Evolutionary conservation across 37 sponge, comb jelly and placozoan species (phyloP).

Genomic region (Oscarella lobularis): DNA sequence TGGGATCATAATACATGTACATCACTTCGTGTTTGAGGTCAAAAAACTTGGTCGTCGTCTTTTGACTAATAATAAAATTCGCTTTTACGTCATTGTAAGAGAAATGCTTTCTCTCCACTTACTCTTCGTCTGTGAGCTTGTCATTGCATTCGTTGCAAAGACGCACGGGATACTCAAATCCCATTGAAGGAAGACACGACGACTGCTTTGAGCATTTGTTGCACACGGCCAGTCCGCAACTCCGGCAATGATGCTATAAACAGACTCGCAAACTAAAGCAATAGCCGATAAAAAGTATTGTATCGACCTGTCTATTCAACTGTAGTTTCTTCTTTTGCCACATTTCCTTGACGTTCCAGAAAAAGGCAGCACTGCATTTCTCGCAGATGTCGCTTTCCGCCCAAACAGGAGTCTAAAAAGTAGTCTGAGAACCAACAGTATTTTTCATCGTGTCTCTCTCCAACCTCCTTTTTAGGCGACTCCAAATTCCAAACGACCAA

Average conservation of each 20-base stretch:
- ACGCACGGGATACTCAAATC: slow-evolving; percentile 90
- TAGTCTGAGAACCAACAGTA: neutral
- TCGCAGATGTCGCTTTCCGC: slow-evolving; percentile 67
- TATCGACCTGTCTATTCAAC: slow-evolving; percentile 62
- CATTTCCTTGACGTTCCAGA: slow-evolving; percentile 94
- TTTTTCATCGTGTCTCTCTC: neutral
- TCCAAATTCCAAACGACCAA: slow-evolving; percentile 81
- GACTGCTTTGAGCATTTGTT: slow-evolving; percentile 43
- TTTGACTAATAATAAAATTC: no score
- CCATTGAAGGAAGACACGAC: slow-evolving; percentile 80
- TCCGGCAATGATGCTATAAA: slow-evolving; percentile 90
- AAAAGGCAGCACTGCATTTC: slow-evolving; percentile 83
- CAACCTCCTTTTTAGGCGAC: slow-evolving; percentile 65
- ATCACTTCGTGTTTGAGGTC: slow-evolving; percentile 11
- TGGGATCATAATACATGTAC: slow-evolving; percentile 23
- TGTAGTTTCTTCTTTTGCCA: slow-evolving; percentile 75
- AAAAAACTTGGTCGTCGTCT: slow-evolving; percentile 36
- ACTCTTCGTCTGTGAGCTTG: slow-evolving; percentile 78
- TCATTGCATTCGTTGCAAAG: slow-evolving; percentile 85
- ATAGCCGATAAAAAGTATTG: neutral
- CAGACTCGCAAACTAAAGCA: neutral
- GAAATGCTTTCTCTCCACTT: slow-evolving; percentile 33
- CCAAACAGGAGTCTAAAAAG: slow-evolving; percentile 74
- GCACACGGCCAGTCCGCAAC: slow-evolving; percentile 93
- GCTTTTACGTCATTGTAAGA: no score